A percentile compares a stretch with the other conserved stretches of the same genome.
These are phyloP conservation scores for Mixornis gularis DNA, from an alignment of 2,113 vertebrate genomes.

Conservation along the genomic window DNA sequence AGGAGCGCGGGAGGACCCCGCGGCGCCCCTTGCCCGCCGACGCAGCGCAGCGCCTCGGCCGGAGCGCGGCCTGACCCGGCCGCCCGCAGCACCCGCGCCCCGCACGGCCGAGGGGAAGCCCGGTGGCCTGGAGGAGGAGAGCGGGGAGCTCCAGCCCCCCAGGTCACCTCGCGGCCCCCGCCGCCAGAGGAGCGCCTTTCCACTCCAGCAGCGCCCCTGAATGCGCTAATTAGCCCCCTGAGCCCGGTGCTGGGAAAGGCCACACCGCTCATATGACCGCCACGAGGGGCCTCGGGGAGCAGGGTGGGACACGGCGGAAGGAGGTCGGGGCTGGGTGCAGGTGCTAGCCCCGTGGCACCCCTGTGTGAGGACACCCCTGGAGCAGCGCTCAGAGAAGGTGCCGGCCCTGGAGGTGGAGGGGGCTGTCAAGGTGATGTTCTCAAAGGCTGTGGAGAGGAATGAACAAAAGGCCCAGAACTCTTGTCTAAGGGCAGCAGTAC, in stretches of 20 bases:
- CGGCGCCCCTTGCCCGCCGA: conserved; percentile 46
- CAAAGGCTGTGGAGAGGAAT: neutral
- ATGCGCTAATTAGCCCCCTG: conserved; percentile 81
- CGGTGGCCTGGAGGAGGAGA: neutral
- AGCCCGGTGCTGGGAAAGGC: neutral
- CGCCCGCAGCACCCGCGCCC: neutral
- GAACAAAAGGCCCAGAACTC: neutral
- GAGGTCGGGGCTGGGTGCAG: no score
- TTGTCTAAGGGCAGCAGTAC: neutral
- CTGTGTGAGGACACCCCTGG: neutral
- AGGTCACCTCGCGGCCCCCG: conserved; percentile 65
- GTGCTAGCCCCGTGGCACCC: no score
- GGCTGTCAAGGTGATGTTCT: neutral
- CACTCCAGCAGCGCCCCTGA: conserved; percentile 80
- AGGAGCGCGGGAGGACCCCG: conserved; percentile 45
- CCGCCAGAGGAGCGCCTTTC: conserved; percentile 77
- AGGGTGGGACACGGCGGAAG: fast-evolving
- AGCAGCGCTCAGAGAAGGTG: neutral
- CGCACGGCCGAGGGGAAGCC: neutral
- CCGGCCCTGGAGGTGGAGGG: neutral
- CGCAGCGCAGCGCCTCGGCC: neutral
- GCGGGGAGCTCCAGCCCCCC: neutral
- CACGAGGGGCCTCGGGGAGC: neutral
- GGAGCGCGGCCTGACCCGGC: neutral
- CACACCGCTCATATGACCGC: conserved; percentile 46